A percentile compares a stretch with the other conserved stretches of the same genome.
Evolutionary conservation across 2,888 invertebrate species (phyloP).

Genomic region (Encarsia formosa): DNA sequence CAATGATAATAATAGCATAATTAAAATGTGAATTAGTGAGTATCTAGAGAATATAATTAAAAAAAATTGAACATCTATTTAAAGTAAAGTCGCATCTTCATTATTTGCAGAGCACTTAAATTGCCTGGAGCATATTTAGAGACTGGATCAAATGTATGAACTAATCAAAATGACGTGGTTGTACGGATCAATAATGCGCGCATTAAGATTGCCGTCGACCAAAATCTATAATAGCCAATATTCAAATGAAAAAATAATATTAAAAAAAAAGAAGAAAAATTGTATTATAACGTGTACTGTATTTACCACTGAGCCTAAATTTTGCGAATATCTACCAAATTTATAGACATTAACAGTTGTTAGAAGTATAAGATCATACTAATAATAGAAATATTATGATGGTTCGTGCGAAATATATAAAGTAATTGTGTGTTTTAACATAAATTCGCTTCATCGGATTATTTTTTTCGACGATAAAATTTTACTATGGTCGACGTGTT

Average conservation of each 20-base stretch:
- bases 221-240: slow-evolving; percentile 7
- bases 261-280: too few relatives aligned
- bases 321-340: not conserved
- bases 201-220: slow-evolving; percentile 9
- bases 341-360: not conserved
- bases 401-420: not conserved
- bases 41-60: not conserved
- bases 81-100: too few relatives aligned
- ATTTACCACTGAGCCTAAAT: too few relatives aligned
- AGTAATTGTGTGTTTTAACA: not conserved
- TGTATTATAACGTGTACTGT: too few relatives aligned
- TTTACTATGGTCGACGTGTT: slow-evolving; percentile 23
- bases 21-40: not conserved
- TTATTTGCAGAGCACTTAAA: too few relatives aligned
- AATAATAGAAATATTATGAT: too few relatives aligned
- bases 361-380: not conserved
- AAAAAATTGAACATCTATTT: slow-evolving; percentile 9
- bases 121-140: slow-evolving; percentile 6
- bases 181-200: not conserved
- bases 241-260: not conserved
- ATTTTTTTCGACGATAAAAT: not conserved
- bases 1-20: not conserved
- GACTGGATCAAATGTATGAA: slow-evolving; percentile 7
- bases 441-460: not conserved
- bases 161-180: slow-evolving; percentile 20